phyloP scores from a whole-genome alignment of 2,113 vertebrate genomes.

The Cinclus mexicanus region DNA sequence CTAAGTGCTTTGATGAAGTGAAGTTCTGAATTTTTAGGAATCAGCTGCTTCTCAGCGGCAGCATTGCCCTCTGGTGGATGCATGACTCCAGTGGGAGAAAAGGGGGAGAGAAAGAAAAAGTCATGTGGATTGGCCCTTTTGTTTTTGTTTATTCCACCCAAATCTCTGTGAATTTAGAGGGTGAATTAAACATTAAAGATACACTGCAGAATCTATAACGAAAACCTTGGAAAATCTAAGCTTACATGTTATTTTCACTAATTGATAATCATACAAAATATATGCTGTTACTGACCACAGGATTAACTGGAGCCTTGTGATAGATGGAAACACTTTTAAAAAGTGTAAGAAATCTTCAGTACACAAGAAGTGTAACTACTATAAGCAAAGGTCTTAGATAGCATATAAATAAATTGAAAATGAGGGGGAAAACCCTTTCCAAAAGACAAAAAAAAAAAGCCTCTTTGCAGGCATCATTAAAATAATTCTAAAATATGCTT shows the following conservation, averaged over 20 bases:
- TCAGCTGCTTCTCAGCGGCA: not conserved
- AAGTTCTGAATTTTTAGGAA: not conserved
- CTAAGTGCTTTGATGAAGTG: not conserved
- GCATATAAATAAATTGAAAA: not conserved
- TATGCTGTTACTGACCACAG: not conserved
- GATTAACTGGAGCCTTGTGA: not conserved
- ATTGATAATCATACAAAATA: not conserved
- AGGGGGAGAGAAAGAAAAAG: not conserved
- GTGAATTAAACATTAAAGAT: not conserved
- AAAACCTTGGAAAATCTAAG: not conserved
- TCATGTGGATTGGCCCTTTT: not conserved
- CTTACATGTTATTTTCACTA: not conserved
- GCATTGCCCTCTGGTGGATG: conserved; percentile 3
- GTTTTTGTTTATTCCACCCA: not conserved
- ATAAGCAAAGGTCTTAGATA: not conserved
- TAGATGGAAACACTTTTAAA: not conserved
- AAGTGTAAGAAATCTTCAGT: not conserved
- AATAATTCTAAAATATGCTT: not conserved
- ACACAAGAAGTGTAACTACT: not conserved
- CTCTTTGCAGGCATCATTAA: not conserved
- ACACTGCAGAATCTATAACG: not conserved
- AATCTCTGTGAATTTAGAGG: not conserved
- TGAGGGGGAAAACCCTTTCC: not conserved
- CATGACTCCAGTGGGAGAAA: not conserved
- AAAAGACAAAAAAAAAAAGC: not conserved